Evolutionary conservation across 2,888 invertebrate genomes (phyloP).

Genomic region (Drosophila lacicola): DNA sequence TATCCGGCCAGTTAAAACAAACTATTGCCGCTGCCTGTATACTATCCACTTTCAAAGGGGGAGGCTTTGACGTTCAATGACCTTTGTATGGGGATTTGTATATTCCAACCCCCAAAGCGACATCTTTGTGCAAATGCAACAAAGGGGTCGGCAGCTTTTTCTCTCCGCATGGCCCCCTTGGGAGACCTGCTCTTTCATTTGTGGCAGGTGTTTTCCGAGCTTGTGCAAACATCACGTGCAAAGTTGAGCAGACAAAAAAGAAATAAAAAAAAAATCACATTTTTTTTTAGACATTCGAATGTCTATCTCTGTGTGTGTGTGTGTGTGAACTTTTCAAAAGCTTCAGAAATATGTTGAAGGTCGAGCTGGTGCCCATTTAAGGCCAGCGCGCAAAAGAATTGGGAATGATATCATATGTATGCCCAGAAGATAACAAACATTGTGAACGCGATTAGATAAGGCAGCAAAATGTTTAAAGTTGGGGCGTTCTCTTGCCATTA

Average conservation of each 20-base stretch:
- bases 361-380: slow-evolving; percentile 54
- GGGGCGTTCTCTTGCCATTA: slow-evolving; percentile 21
- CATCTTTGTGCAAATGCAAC: slow-evolving; percentile 57
- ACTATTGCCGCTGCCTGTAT: slow-evolving; percentile 39
- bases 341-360: slow-evolving; percentile 73
- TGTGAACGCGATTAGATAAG: slow-evolving; percentile 65
- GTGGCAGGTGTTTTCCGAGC: slow-evolving; percentile 53
- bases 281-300: not conserved
- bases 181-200: slow-evolving; percentile 16
- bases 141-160: slow-evolving; percentile 45
- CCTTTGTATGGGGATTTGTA: slow-evolving; percentile 34
- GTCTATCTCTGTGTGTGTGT: slow-evolving; percentile 3
- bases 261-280: slow-evolving; percentile 17
- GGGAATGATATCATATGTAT: slow-evolving; percentile 70
- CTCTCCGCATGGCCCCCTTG: slow-evolving; percentile 18
- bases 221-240: slow-evolving; percentile 61
- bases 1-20: slow-evolving; percentile 31
- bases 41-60: slow-evolving; percentile 15
- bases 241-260: slow-evolving; percentile 35
- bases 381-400: slow-evolving; percentile 36
- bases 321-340: slow-evolving; percentile 40
- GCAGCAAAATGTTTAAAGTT: slow-evolving; percentile 40
- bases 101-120: slow-evolving; percentile 52
- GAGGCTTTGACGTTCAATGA: slow-evolving; percentile 41
- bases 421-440: slow-evolving; percentile 70